A percentile compares a stretch with the other conserved stretches of the same genome.
phyloP scores from a whole-genome alignment of 2,113 vertebrate genomes.

The Bos javanicus region DNA sequence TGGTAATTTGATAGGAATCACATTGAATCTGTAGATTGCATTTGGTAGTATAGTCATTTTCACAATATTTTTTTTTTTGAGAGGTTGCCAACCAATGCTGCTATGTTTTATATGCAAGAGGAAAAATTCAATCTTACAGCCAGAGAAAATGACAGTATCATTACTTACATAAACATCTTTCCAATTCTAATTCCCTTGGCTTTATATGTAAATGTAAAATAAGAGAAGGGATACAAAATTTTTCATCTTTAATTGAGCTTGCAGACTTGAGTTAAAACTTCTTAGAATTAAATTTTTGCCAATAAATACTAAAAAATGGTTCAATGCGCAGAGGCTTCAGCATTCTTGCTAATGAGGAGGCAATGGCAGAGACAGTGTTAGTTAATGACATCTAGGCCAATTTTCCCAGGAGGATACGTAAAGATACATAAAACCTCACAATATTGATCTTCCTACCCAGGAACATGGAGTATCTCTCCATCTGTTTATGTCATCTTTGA shows the following conservation, averaged over 20 bases:
- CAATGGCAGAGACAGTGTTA: neutral
- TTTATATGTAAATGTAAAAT: conserved; percentile 18
- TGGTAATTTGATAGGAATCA: no score
- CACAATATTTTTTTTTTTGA: neutral
- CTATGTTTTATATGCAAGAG: neutral
- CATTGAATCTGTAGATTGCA: neutral
- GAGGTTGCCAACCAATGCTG: neutral
- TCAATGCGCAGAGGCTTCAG: neutral
- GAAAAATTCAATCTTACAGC: neutral
- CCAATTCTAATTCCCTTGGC: conserved; percentile 18
- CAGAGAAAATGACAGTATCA: neutral
- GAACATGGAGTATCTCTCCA: neutral
- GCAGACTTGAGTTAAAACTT: conserved; percentile 46
- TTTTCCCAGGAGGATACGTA: neutral
- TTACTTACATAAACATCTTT: neutral
- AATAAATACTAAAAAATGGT: neutral
- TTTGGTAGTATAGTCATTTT: neutral
- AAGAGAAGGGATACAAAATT: neutral
- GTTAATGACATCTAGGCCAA: neutral
- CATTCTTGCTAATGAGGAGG: neutral
- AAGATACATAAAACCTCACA: neutral
- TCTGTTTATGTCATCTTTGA: neutral
- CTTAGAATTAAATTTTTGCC: conserved; percentile 20
- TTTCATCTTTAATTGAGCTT: conserved; percentile 20
- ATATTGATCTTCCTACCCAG: neutral